These are phyloP conservation scores for Periparus ater DNA, from an alignment of 2,797 vertebrate species.

Conservation along the genomic window DNA sequence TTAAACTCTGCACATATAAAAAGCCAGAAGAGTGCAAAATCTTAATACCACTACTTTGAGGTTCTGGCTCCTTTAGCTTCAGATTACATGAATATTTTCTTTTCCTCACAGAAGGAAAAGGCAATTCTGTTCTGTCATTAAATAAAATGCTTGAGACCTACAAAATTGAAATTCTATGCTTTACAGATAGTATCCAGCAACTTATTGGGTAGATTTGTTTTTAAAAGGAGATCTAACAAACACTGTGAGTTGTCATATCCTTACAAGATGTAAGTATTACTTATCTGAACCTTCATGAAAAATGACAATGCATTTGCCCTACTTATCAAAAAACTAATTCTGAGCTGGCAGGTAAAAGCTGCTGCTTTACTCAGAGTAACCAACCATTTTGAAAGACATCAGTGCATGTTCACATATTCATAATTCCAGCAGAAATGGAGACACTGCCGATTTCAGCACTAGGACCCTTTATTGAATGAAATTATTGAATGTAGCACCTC, in stretches of 20 bases:
- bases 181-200: background rate
- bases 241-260: background rate
- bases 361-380: background rate
- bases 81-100: background rate
- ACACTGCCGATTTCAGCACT: background rate
- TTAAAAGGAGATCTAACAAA: background rate
- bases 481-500: background rate
- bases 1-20: background rate
- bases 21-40: background rate
- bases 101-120: background rate
- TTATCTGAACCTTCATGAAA: background rate
- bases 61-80: background rate
- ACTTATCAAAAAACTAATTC: constrained; percentile 1
- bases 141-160: background rate
- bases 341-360: background rate
- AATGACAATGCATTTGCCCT: background rate
- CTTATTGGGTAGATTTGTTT: background rate
- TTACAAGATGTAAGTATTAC: background rate
- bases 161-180: background rate
- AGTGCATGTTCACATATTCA: background rate
- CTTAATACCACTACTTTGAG: background rate
- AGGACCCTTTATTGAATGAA: background rate
- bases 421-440: constrained; percentile 6
- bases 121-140: background rate
- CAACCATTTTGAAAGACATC: background rate